Conservation (phyloP, 2,797 vertebrate genomes). For the Rhinophrynus dorsalis region DNA sequence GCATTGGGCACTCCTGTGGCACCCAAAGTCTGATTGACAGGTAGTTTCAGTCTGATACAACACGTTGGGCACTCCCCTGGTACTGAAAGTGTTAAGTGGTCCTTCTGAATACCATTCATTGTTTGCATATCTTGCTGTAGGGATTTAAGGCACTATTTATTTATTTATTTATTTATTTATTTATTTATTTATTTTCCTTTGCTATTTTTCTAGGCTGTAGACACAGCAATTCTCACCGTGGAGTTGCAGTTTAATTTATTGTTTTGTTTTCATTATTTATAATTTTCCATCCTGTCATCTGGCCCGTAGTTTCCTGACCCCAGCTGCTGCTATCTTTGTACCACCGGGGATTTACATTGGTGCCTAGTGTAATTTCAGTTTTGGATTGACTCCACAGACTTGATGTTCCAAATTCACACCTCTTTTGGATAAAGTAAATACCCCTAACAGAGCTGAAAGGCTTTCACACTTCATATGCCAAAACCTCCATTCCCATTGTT, state of each 20-base stretch:
- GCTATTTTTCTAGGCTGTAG: too few relatives aligned
- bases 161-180: too few relatives aligned
- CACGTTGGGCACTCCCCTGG: too few relatives aligned
- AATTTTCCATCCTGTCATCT: slow-evolving; percentile 40
- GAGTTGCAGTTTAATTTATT: slow-evolving; percentile 7
- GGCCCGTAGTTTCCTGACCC: slow-evolving; percentile 14
- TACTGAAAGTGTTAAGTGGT: too few relatives aligned
- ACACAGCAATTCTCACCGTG: neutral
- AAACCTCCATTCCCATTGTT: slow-evolving; percentile 20
- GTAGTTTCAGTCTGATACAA: too few relatives aligned
- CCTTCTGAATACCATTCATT: too few relatives aligned
- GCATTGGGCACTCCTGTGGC: too few relatives aligned
- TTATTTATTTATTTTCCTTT: too few relatives aligned
- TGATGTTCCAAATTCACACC: slow-evolving; percentile 38
- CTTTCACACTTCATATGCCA: slow-evolving; percentile 5
- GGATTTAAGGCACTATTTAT: too few relatives aligned
- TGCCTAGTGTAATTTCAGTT: slow-evolving; percentile 32
- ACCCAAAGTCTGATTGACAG: too few relatives aligned
- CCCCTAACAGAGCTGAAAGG: slow-evolving; percentile 22
- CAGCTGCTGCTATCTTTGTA: slow-evolving; percentile 26
- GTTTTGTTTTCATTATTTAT: slow-evolving; percentile 38
- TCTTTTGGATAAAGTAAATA: slow-evolving; percentile 32
- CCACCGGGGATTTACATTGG: slow-evolving; percentile 29
- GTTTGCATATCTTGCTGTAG: too few relatives aligned
- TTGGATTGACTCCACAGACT: slow-evolving; percentile 31